phyloP scores from a whole-genome alignment of 2,888 invertebrate genomes.

The Crioceris asparagi region DNA sequence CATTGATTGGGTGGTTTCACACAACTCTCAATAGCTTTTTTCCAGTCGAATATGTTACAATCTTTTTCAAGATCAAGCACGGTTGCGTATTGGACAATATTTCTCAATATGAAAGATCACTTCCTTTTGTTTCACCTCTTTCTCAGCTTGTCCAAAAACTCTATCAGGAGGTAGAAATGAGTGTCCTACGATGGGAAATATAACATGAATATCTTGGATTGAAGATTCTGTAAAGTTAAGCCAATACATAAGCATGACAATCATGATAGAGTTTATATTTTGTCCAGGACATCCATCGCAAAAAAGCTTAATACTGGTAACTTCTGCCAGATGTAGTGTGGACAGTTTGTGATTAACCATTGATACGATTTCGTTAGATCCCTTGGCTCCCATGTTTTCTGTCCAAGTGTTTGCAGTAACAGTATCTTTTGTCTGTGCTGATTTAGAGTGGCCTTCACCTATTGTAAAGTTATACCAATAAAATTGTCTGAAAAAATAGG shows the following conservation, averaged over 20 bases:
- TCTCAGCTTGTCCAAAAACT: constrained; percentile 14
- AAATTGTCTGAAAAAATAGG: constrained; percentile 10
- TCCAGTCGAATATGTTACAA: constrained; percentile 5
- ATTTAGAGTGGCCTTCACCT: constrained; percentile 7
- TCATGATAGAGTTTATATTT: constrained; percentile 10
- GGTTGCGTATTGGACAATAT: constrained; percentile 10
- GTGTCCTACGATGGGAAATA: constrained; percentile 14
- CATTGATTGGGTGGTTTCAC: constrained; percentile 7
- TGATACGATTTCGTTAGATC: constrained; percentile 10
- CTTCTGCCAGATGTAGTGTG: constrained; percentile 4
- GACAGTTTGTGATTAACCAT: constrained; percentile 8
- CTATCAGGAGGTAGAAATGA: constrained; percentile 12
- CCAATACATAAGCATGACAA: constrained; percentile 10
- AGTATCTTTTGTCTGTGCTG: constrained; percentile 5
- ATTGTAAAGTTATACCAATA: constrained; percentile 14
- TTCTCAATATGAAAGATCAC: constrained; percentile 9
- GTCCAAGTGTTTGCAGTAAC: constrained; percentile 8
- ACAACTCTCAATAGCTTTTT: constrained; percentile 3
- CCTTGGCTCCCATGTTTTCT: constrained; percentile 6
- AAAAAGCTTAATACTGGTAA: constrained; percentile 8
- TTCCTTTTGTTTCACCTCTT: constrained; percentile 8
- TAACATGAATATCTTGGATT: constrained; percentile 9
- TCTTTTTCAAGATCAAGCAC: constrained; percentile 8
- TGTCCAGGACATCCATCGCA: constrained; percentile 12
- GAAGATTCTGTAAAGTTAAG: constrained; percentile 2